Percentiles rank a stretch among this genome's conserved stretches.
These are phyloP conservation scores for Bactericera cockerelli DNA, from an alignment of 1,140 invertebrate species.

Conservation along the genomic window DNA sequence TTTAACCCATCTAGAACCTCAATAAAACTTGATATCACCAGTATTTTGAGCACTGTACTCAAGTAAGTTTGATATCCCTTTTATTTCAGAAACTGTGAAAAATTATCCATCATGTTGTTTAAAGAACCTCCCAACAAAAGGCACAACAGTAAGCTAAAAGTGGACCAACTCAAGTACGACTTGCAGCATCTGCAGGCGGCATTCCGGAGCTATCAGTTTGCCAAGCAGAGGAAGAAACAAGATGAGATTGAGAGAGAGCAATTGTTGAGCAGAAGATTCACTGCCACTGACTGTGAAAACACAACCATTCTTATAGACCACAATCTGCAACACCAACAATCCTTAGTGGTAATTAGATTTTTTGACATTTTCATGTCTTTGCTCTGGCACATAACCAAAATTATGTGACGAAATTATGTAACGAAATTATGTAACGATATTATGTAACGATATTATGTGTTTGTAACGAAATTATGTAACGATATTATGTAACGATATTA, in stretches of 20 bases:
- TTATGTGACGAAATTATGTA: too few species aligned
- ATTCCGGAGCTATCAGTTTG: constrained; percentile 50
- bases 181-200: constrained; percentile 73
- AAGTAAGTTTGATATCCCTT: constrained; percentile 14
- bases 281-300: constrained; percentile 40
- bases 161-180: constrained; percentile 94
- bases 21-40: too few species aligned
- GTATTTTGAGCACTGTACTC: too few species aligned
- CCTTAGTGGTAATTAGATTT: constrained; percentile 36
- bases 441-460: too few species aligned
- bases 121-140: constrained; percentile 81
- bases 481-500: too few species aligned
- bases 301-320: constrained; percentile 82
- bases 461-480: too few species aligned
- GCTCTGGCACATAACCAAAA: too few species aligned
- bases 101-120: constrained; percentile 71
- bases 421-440: too few species aligned
- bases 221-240: constrained; percentile 46
- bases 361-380: too few species aligned
- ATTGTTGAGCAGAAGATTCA: constrained; percentile 64
- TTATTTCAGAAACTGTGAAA: constrained; percentile 67
- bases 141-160: constrained; percentile 74
- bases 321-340: constrained; percentile 62
- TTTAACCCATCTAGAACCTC: too few species aligned
- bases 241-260: constrained; percentile 75